Evolutionary conservation across 2,888 invertebrate species (phyloP).

Genomic region (Trachelus tabidus): DNA sequence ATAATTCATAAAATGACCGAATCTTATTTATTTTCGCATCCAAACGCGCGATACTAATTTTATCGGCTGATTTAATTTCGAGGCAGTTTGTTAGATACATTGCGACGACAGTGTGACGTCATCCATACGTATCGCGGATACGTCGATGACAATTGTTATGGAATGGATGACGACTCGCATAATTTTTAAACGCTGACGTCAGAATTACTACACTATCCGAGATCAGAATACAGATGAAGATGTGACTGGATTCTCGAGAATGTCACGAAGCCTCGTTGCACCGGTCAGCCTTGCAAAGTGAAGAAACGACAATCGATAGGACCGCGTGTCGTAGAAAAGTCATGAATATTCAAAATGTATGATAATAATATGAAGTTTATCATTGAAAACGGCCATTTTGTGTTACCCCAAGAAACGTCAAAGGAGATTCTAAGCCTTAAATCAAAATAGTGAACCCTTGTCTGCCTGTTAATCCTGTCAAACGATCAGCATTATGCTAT

Average conservation of each 20-base stretch:
- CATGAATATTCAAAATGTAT: no score
- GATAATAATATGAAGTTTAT: neutral
- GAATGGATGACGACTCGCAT: neutral
- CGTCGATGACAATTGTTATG: neutral
- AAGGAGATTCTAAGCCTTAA: neutral
- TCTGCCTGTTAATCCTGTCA: neutral
- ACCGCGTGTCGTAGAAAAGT: no score
- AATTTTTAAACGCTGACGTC: neutral
- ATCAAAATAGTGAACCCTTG: neutral
- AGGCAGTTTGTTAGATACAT: fast-evolving
- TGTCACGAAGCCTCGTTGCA: neutral
- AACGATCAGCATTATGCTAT: neutral
- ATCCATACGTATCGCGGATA: no score
- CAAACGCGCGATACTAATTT: neutral
- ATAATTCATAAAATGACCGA: neutral
- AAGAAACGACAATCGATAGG: neutral
- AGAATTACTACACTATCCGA: neutral
- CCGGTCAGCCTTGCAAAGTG: neutral
- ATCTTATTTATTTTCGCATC: neutral
- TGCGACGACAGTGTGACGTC: neutral
- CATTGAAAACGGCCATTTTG: neutral
- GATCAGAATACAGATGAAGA: neutral
- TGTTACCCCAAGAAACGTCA: neutral
- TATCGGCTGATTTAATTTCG: neutral
- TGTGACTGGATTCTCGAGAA: neutral